These are phyloP conservation scores for Drosophila borborema DNA, from an alignment of 2,888 invertebrate species.

Conservation along the genomic window DNA sequence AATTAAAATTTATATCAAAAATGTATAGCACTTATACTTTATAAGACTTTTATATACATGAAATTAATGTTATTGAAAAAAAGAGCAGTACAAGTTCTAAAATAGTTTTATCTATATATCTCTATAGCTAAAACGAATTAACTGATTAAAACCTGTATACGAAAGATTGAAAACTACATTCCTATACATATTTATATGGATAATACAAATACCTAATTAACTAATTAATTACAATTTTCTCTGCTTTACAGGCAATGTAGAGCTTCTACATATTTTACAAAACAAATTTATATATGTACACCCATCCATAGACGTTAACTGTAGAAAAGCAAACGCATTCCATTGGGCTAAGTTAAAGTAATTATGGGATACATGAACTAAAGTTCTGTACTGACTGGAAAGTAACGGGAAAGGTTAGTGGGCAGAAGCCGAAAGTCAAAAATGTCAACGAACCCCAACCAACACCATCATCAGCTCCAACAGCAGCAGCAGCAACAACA, in stretches of 20 bases:
- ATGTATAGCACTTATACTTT: too few relatives aligned
- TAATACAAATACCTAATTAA: background rate
- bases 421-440: constrained; percentile 51
- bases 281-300: background rate
- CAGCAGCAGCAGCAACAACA: constrained; percentile 20
- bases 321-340: constrained; percentile 32
- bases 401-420: constrained; percentile 54
- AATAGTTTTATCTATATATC: too few relatives aligned
- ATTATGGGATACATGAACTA: constrained; percentile 75
- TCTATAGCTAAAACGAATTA: too few relatives aligned
- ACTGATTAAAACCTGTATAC: too few relatives aligned
- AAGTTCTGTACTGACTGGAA: constrained; percentile 49
- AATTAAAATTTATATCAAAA: too few relatives aligned
- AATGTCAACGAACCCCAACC: constrained; percentile 77
- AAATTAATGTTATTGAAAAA: too few relatives aligned
- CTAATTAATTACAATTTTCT: background rate
- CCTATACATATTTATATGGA: background rate
- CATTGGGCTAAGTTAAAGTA: constrained; percentile 31
- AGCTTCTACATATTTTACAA: constrained; percentile 19
- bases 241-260: constrained; percentile 55
- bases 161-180: too few relatives aligned
- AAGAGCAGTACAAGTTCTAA: too few relatives aligned
- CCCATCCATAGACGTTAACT: constrained; percentile 7
- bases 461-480: constrained; percentile 38
- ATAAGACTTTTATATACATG: too few relatives aligned